A percentile compares a stretch with the other conserved stretches of the same genome.
phyloP scores from a whole-genome alignment of 2,888 invertebrate species.

The Epinotia ramella region DNA sequence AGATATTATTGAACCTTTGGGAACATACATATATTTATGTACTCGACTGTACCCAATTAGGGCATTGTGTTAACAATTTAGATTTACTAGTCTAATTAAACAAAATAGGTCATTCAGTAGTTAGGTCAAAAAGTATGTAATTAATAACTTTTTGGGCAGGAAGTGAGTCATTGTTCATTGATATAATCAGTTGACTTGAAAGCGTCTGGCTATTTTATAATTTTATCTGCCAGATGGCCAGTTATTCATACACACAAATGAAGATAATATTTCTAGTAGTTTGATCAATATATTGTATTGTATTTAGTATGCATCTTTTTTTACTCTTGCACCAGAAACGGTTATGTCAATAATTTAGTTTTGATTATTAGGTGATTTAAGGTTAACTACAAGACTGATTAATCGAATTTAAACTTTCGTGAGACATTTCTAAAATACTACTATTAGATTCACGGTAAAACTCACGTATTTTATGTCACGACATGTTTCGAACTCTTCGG shows the following conservation, averaged over 20 bases:
- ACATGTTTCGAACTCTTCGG: too few relatives aligned
- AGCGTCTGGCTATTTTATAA: background rate
- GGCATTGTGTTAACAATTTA: background rate
- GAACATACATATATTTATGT: too few relatives aligned
- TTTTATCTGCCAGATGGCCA: background rate
- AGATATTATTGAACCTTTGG: too few relatives aligned
- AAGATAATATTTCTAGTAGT: too few relatives aligned
- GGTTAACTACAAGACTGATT: too few relatives aligned
- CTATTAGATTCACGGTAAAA: too few relatives aligned
- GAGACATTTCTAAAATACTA: too few relatives aligned
- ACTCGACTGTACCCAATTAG: too few relatives aligned
- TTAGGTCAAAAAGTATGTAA: background rate
- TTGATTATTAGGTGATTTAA: background rate
- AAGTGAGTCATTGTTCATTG: background rate
- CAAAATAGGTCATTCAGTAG: background rate
- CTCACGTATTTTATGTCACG: too few relatives aligned
- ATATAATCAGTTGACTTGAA: background rate
- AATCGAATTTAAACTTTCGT: too few relatives aligned
- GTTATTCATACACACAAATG: background rate
- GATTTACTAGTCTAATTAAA: background rate
- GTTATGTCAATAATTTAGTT: background rate
- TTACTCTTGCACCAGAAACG: background rate
- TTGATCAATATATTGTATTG: too few relatives aligned
- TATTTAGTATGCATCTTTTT: too few relatives aligned
- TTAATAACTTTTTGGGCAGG: background rate